Evolutionary conservation across 2,113 vertebrate genomes (phyloP), one percentile per base, ranked within the genome.

Genomic region (Elephas maximus): DNA sequence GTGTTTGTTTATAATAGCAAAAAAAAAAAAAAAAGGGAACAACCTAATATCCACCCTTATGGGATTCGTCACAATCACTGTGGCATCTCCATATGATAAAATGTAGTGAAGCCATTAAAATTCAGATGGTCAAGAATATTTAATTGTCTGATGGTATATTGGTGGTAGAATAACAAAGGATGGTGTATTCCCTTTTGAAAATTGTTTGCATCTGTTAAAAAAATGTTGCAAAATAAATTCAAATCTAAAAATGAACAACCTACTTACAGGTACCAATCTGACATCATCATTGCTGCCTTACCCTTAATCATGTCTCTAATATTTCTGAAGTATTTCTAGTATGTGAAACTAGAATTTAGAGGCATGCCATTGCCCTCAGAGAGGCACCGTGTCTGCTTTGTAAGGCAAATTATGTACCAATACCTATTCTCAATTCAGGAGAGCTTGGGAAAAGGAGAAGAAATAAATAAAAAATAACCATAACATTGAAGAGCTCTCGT

Each of bases 71-170:
- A 45, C 3, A 85, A 14, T 73, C 33, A 69, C 33, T 74, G 3
- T 92, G 17, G 21, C 65, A 18, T 48, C 6, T 87, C 74, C 71
- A 30, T 41, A 30, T 33, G 7, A 65, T 89, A 60, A 57, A 60
- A 74, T 71, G 26, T 26, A 84, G 17, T n/a, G 3, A 17, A 84
- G 7, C 30, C 77, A 51, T 48, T 97, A 90, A 57, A 76, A 57
- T 90, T 82, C 48, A 62, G 88, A 93, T 44, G 92, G 81, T 65
- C 48, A 95, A 83, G 26, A 78, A 78, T 8, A 84, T 89, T 94
- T 93, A 63, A 76, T 96, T 74, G 21, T 37, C 37, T 51, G 12
- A 11, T 41, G 15, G 11, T 5, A 28, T 96, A 60, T n/a, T 8
- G 0, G 6, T 81, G 33, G 33, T 71, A 80, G 28, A 51, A 74